Conservation (phyloP, 2,888 invertebrate genomes). For the Volucella bombylans region DNA sequence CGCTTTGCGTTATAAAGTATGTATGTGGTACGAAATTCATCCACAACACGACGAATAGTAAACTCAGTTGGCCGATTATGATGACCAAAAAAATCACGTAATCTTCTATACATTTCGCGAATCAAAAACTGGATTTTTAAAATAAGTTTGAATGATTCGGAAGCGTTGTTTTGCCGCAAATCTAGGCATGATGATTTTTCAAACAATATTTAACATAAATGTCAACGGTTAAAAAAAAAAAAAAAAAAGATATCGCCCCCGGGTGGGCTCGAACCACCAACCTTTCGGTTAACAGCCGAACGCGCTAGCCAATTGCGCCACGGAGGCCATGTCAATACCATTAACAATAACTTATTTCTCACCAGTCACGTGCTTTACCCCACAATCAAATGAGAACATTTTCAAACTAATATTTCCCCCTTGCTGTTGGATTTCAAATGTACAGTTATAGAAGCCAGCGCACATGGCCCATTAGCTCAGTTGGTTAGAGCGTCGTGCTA, state of each 20-base stretch:
- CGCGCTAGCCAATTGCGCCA: conserved; percentile 98
- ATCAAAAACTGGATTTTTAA: too few species aligned
- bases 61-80: too few species aligned
- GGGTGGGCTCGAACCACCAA: conserved; percentile 99
- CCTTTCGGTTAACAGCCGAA: conserved; percentile 99
- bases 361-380: neutral
- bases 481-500: conserved; percentile 76
- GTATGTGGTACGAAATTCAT: too few species aligned
- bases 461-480: conserved; percentile 74
- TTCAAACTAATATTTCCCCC: neutral
- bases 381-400: neutral
- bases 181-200: too few species aligned
- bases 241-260: conserved; percentile 87
- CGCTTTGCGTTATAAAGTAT: too few species aligned
- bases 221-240: neutral
- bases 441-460: accelerated
- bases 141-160: too few species aligned
- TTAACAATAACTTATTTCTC: neutral
- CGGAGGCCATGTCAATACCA: conserved; percentile 82
- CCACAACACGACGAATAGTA: too few species aligned
- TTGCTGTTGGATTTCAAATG: neutral
- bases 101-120: too few species aligned
- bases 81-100: neutral
- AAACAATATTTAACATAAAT: too few species aligned
- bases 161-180: too few species aligned